Evolutionary conservation across 2,797 vertebrate species (phyloP).

Genomic region (Mormyrus proboscirostris): DNA sequence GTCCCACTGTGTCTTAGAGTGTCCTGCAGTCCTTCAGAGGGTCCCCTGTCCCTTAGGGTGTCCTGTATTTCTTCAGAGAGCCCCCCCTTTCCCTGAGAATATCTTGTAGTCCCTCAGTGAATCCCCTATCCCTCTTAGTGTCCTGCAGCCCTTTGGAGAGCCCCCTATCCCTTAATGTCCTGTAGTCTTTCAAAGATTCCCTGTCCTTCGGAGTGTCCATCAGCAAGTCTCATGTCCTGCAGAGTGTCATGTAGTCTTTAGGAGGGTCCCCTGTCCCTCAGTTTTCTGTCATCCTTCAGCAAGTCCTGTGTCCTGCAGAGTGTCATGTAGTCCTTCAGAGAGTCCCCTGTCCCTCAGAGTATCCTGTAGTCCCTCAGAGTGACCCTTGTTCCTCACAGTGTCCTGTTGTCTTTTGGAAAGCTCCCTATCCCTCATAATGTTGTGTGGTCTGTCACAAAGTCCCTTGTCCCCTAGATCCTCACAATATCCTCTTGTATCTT

Average conservation of each 20-base stretch:
- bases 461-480: background rate
- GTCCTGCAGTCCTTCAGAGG: background rate
- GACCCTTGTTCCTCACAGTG: background rate
- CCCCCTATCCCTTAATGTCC: too few relatives aligned
- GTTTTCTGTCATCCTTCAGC: background rate
- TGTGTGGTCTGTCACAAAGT: background rate
- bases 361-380: background rate
- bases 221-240: background rate
- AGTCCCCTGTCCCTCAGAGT: background rate
- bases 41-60: too few relatives aligned
- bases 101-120: background rate
- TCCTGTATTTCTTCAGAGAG: background rate
- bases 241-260: background rate
- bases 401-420: background rate
- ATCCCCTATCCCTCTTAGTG: background rate
- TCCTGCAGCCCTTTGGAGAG: too few relatives aligned
- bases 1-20: background rate
- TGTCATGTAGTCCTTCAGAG: background rate
- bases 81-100: background rate
- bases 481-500: background rate
- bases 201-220: too few relatives aligned
- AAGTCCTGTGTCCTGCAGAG: background rate
- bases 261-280: background rate
- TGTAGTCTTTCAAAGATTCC: too few relatives aligned
- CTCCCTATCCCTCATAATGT: background rate